Base-by-base conservation (phyloP, 2,797 vertebrate genomes). In the Pelobates cultripes region DNA sequence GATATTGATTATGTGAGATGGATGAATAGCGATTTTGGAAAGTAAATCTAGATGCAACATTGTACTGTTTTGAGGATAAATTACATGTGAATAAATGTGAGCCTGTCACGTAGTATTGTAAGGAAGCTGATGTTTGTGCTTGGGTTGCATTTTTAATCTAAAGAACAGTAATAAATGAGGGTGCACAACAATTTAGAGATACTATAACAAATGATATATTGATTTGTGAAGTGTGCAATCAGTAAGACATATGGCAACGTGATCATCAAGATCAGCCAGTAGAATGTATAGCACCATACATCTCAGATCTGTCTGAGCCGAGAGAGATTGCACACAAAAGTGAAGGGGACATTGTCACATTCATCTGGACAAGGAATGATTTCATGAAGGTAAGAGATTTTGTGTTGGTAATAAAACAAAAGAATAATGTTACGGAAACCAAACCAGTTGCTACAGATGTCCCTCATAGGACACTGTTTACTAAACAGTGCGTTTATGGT, bases 321-420 rank as follows among this genome's bases (percentile, higher is more conserved):
- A 41, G 47, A 83, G 70, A 77, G 76, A 70, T 83, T 83, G 76
- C 43, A 78, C 64, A 1, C 55, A 83, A 74, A 63, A 71, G 76
- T 70, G 55, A 69, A 63, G 75, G 76, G 51, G 28, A 44, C 81
- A 69, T 7, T n/a, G 75, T 71, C 57, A 70, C 51, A 73, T 74
- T 43, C 51, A 74, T 73, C 55, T 57, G 14, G 42, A 61, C 70
- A 42, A 57, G 64, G 44, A 13, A 69, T 40, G 41, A 41, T 72
- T 55, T 57, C 8, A 57, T 57, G 14, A 57, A 57, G 55, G 13
- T 15, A 57, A 57, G 55, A 57, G 55, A 51, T 51, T 51, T 3
- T 4, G 55, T 57, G 1, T 57, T 57, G 55, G 7, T 12, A 12
- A 57, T 7, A 57, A 57, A 12, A 57, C 55, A 57, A 15, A 57